phyloP scores from a whole-genome alignment of 2,888 invertebrate species.

The Helobdella robusta region DNA sequence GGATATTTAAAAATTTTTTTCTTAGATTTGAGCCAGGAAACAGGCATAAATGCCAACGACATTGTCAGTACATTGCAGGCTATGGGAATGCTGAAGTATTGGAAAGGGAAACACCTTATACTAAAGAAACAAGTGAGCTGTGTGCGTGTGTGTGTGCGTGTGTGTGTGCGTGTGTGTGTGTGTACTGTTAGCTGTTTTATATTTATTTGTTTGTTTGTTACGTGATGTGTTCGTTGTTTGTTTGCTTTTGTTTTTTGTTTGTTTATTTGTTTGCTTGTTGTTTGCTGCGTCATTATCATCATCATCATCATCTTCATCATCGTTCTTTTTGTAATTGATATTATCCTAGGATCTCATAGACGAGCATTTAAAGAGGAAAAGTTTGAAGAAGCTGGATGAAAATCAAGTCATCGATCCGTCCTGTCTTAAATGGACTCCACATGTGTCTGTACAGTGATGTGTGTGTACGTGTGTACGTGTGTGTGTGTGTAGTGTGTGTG shows the following conservation, averaged over 20 bases:
- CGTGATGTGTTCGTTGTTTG: neutral
- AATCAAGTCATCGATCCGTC: conserved; percentile 75
- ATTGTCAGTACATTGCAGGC: conserved; percentile 94
- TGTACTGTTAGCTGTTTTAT: conserved; percentile 50
- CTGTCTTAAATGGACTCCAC: conserved; percentile 80
- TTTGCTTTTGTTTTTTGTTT: neutral
- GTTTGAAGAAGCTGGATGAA: conserved; percentile 62
- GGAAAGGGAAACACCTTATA: conserved; percentile 95
- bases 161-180: conserved; percentile 15
- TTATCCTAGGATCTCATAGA: conserved; percentile 75
- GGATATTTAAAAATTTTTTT: neutral
- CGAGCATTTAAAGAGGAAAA: conserved; percentile 75
- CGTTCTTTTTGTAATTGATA: neutral
- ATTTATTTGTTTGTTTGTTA: conserved; percentile 25
- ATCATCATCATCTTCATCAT: neutral
- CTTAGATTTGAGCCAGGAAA: conserved; percentile 68
- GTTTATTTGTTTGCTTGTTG: neutral
- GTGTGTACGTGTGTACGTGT: conserved; percentile 12
- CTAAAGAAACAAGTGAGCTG: conserved; percentile 66
- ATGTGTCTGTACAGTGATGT: conserved; percentile 7
- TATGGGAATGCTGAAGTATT: conserved; percentile 93
- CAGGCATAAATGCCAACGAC: conserved; percentile 92
- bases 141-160: conserved; percentile 12
- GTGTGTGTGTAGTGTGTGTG: conserved; percentile 7
- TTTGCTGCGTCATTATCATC: neutral